These are phyloP conservation scores for Dynastes maya DNA, from an alignment of 2,888 invertebrate genomes.

Conservation along the genomic window DNA sequence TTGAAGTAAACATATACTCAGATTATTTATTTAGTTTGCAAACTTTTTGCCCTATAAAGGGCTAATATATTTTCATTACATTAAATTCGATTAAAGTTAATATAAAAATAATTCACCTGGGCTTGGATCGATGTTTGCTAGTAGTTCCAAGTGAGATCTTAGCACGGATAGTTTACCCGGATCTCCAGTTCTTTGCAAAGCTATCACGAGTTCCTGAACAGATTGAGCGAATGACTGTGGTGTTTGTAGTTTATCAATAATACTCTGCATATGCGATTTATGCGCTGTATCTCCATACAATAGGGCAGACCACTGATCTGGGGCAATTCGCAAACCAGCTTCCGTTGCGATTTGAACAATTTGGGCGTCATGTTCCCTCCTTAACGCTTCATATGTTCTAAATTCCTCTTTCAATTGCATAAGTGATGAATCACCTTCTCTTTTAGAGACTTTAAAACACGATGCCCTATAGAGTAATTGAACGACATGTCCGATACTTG, in stretches of 20 bases:
- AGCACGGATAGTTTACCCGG: slow-evolving; percentile 86
- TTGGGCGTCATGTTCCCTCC: slow-evolving; percentile 98
- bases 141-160: slow-evolving; percentile 85
- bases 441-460: slow-evolving; percentile 98
- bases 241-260: slow-evolving; percentile 92
- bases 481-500: slow-evolving; percentile 98
- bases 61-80: background rate
- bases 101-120: slow-evolving; percentile 73
- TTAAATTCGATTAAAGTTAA: background rate
- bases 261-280: slow-evolving; percentile 98
- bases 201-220: slow-evolving; percentile 92
- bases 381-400: slow-evolving; percentile 91
- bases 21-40: too few species aligned
- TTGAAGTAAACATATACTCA: too few species aligned
- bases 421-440: slow-evolving; percentile 96
- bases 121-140: slow-evolving; percentile 90
- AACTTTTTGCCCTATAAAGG: too few species aligned
- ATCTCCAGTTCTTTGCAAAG: slow-evolving; percentile 91
- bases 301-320: slow-evolving; percentile 98
- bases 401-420: slow-evolving; percentile 99
- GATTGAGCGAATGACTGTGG: slow-evolving; percentile 94
- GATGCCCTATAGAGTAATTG: slow-evolving; percentile 98
- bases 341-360: slow-evolving; percentile 99
- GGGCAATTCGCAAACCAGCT: slow-evolving; percentile 95
- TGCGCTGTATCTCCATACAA: slow-evolving; percentile 96